These are phyloP conservation scores for Tinea pellionella DNA, from an alignment of 2,888 invertebrate species.

Conservation along the genomic window DNA sequence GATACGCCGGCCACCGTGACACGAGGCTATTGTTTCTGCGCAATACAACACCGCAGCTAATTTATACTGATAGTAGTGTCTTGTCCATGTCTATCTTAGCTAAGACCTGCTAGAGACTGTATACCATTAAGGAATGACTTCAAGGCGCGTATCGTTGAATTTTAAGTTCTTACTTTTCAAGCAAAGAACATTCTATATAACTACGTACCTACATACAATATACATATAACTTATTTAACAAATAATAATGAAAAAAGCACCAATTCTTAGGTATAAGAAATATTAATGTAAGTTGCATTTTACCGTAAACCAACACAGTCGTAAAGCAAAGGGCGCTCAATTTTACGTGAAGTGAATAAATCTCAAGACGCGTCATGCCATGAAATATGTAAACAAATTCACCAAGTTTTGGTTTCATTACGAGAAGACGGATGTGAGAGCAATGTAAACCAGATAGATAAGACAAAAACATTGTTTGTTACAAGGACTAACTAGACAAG, in stretches of 20 bases:
- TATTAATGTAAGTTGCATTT: not conserved
- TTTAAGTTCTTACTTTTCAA: not conserved
- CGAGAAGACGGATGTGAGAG: slow-evolving; percentile 37
- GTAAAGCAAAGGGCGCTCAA: slow-evolving; percentile 23
- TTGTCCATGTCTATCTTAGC: slow-evolving; percentile 35
- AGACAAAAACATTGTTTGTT: not conserved
- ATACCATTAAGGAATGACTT: slow-evolving; percentile 14
- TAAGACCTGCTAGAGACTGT: slow-evolving; percentile 20
- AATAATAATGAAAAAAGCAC: no score
- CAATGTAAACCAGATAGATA: slow-evolving; percentile 25
- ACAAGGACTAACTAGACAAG: no score
- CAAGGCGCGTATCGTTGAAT: not conserved
- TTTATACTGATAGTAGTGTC: slow-evolving; percentile 56
- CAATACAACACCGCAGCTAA: slow-evolving; percentile 49
- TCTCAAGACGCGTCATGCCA: slow-evolving; percentile 29
- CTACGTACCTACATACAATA: no score
- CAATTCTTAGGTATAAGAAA: no score
- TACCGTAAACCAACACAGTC: slow-evolving; percentile 34
- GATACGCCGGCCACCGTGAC: slow-evolving; percentile 52
- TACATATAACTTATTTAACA: no score
- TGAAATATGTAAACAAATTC: slow-evolving; percentile 57
- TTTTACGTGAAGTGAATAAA: slow-evolving; percentile 57
- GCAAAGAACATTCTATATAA: no score
- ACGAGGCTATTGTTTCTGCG: slow-evolving; percentile 49
- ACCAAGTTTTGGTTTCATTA: slow-evolving; percentile 61